phyloP scores from a whole-genome alignment of 2,113 vertebrate species.

The Ptilonorhynchus violaceus region DNA sequence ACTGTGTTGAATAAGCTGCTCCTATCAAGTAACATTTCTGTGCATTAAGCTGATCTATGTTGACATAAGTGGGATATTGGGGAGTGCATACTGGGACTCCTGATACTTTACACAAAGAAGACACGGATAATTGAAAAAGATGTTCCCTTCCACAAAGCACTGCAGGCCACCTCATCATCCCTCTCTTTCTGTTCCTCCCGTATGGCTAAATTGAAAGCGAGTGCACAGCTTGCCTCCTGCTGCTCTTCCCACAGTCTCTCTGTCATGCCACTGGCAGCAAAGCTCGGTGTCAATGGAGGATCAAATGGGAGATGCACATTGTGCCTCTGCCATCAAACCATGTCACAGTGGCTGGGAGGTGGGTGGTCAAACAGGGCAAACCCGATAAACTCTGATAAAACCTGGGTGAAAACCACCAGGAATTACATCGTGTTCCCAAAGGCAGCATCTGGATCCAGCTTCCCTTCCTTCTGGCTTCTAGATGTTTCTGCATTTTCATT shows the following conservation, averaged over 20 bases:
- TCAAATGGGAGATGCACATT: background rate
- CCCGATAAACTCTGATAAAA: background rate
- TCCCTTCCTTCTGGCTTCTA: background rate
- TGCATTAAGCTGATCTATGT: background rate
- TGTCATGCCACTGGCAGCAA: background rate
- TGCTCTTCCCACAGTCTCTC: background rate
- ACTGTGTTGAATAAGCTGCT: background rate
- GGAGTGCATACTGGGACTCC: background rate
- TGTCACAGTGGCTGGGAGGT: background rate
- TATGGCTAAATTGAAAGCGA: background rate
- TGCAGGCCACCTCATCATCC: background rate
- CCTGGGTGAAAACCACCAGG: background rate
- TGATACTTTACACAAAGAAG: background rate
- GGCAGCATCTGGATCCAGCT: background rate
- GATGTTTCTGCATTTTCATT: background rate
- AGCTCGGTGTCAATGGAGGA: background rate
- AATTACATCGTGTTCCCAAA: background rate
- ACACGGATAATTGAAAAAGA: slow-evolving; percentile 12
- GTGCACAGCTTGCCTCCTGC: background rate
- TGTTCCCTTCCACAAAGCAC: background rate
- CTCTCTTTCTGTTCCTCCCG: background rate
- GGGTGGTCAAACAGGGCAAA: background rate
- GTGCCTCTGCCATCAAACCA: background rate
- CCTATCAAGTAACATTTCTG: background rate
- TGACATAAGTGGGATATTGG: background rate